Base-by-base conservation (phyloP, 2,113 vertebrate genomes). In the Nasalis larvatus region DNA sequence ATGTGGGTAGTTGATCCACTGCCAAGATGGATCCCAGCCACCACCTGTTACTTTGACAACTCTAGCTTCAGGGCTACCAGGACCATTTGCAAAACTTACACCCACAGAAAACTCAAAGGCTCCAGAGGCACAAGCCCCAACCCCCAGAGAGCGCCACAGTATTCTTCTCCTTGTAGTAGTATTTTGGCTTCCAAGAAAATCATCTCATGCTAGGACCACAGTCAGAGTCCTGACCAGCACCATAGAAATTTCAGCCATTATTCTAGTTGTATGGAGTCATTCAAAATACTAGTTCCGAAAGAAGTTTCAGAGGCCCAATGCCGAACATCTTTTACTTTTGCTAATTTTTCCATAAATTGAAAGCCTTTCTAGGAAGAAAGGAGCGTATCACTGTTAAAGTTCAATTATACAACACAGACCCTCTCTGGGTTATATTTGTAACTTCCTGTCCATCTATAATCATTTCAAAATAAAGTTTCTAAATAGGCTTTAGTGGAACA, bases 241-340 rank as follows among this genome's bases (percentile, higher is more conserved):
- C 69, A 52, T 21, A 47, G 52, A 49, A 47, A 87, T 74, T 83
- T 76, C 69, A 63, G 80, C 47, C 78, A 86, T 40, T 87, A 87
- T 83, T 92, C n/a, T 35, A 76, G 32, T 8, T 85, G 45, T 45
- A 74, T 68, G 40, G 8, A 85, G 77, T 54, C 66, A 87, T 73
- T 91, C 35, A 92, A 56, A 94, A 91, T 89, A 88, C 16, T n/a
- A 91, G 27, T 73, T 96, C 45, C 80, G 58, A 84, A 96, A 68
- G 18, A 78, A n/a, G 69, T 73, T 78, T 83, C 80, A 94, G 54
- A 80, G 30, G 77, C 7, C 10, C n/a, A 85, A 52, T 45, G 87
- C 0, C 49, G 37, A 87, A 76, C 6, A 94, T 42, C 63, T 60
- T 92, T 94, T 68, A 69, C 40, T 32, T 84, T 74, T 52, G 60